A percentile compares a stretch with the other conserved stretches of the same genome.
These are phyloP conservation scores for Sycophila texana DNA, from an alignment of 2,888 invertebrate genomes.

Conservation along the genomic window DNA sequence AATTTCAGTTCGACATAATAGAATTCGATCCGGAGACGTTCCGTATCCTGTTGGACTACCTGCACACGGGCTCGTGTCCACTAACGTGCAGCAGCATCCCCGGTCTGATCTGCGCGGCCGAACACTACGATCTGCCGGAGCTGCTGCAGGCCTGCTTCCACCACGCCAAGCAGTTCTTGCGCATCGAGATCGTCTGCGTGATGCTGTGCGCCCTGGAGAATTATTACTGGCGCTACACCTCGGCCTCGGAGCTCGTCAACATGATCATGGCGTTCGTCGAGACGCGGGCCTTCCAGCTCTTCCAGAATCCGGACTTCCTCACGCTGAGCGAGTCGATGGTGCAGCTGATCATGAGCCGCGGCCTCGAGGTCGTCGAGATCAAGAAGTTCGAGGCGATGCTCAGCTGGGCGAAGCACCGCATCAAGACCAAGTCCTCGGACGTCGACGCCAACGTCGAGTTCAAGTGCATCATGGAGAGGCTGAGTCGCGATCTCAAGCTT, in stretches of 20 bases:
- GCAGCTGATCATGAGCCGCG: constrained; percentile 95
- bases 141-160: constrained; percentile 95
- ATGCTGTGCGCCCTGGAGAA: constrained; percentile 95
- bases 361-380: constrained; percentile 91
- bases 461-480: constrained; percentile 93
- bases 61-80: constrained; percentile 95
- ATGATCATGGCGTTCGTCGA: constrained; percentile 95
- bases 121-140: constrained; percentile 95
- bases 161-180: constrained; percentile 94
- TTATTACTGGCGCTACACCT: constrained; percentile 96
- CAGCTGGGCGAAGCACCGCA: constrained; percentile 91
- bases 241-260: constrained; percentile 94
- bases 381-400: constrained; percentile 96
- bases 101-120: constrained; percentile 94
- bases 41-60: constrained; percentile 91
- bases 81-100: constrained; percentile 94
- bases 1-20: constrained; percentile 89
- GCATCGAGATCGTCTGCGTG: constrained; percentile 94
- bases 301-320: constrained; percentile 89
- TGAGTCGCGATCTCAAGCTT: constrained; percentile 91
- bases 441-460: constrained; percentile 92
- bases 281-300: constrained; percentile 89
- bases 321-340: constrained; percentile 96
- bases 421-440: constrained; percentile 84
- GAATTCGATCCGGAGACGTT: constrained; percentile 97